Conservation (phyloP, 2,888 invertebrate genomes). For the Vanessa cardui region DNA sequence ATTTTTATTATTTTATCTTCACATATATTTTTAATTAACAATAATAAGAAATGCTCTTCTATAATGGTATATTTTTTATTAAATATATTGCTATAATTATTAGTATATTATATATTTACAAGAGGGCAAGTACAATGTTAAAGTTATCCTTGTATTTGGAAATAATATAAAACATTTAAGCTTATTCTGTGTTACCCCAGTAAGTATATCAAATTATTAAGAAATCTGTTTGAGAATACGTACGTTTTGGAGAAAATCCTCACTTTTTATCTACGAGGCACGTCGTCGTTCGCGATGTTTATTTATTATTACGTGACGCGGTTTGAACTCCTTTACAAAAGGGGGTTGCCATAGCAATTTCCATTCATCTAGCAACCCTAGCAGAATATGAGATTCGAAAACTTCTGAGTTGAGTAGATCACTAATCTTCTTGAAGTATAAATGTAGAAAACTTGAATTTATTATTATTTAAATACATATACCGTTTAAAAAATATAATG, state of each 20-base stretch:
- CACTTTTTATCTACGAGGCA: slow-evolving; percentile 5
- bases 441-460: background rate
- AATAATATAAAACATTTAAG: too few relatives aligned
- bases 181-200: too few relatives aligned
- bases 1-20: too few relatives aligned
- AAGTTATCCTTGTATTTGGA: too few relatives aligned
- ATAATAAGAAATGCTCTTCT: too few relatives aligned
- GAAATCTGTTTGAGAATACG: background rate
- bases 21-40: too few relatives aligned
- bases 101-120: too few relatives aligned
- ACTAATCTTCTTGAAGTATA: slow-evolving; percentile 11
- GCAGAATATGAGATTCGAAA: slow-evolving; percentile 20
- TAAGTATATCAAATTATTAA: background rate
- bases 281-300: slow-evolving; percentile 16
- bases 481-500: too few relatives aligned
- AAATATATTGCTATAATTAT: too few relatives aligned
- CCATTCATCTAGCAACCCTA: slow-evolving; percentile 11
- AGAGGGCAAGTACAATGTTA: too few relatives aligned
- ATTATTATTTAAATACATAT: too few relatives aligned
- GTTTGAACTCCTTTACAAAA: slow-evolving; percentile 7
- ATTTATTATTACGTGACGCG: slow-evolving; percentile 21
- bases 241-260: background rate
- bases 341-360: slow-evolving; percentile 22
- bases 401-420: slow-evolving; percentile 15
- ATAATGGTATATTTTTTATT: too few relatives aligned